phyloP scores from a whole-genome alignment of 2,888 invertebrate species.

The Callinectes sapidus region DNA sequence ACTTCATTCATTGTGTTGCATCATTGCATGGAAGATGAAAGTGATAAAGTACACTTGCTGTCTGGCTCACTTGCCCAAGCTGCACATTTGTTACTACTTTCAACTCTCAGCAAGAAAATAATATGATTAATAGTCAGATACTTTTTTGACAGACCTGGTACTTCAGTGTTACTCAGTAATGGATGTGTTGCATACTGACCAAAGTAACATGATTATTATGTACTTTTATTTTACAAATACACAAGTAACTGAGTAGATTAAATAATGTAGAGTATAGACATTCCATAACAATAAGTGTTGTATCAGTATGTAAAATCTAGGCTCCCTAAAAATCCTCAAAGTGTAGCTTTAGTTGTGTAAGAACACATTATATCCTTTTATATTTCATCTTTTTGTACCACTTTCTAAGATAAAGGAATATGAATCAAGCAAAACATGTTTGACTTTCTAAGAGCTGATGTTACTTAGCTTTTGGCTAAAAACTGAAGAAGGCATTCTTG shows the following conservation, averaged over 20 bases:
- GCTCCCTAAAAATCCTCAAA: background rate
- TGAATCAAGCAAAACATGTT: background rate
- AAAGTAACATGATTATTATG: background rate
- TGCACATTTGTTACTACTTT: too few relatives aligned
- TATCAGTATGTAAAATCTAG: background rate
- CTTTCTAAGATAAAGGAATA: slow-evolving; percentile 50
- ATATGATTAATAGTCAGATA: too few relatives aligned
- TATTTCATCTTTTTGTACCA: slow-evolving; percentile 47
- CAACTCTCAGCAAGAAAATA: too few relatives aligned
- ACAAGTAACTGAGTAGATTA: background rate
- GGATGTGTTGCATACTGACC: slow-evolving; percentile 21
- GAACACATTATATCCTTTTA: slow-evolving; percentile 45
- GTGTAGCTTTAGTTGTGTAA: slow-evolving; percentile 21
- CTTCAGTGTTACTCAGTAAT: slow-evolving; percentile 12
- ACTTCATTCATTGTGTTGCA: too few relatives aligned
- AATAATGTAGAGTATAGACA: slow-evolving; percentile 16
- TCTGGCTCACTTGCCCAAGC: too few relatives aligned
- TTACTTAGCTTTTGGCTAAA: background rate
- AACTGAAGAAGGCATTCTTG: background rate
- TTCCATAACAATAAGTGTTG: slow-evolving; percentile 10
- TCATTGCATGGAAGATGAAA: too few relatives aligned
- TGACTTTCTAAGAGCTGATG: background rate
- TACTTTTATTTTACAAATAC: background rate
- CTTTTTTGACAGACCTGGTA: too few relatives aligned
- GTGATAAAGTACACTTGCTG: too few relatives aligned